Evolutionary conservation across 2,797 vertebrate species (phyloP), one percentile per base, ranked within the genome.

Genomic region (Oophaga sylvatica): DNA sequence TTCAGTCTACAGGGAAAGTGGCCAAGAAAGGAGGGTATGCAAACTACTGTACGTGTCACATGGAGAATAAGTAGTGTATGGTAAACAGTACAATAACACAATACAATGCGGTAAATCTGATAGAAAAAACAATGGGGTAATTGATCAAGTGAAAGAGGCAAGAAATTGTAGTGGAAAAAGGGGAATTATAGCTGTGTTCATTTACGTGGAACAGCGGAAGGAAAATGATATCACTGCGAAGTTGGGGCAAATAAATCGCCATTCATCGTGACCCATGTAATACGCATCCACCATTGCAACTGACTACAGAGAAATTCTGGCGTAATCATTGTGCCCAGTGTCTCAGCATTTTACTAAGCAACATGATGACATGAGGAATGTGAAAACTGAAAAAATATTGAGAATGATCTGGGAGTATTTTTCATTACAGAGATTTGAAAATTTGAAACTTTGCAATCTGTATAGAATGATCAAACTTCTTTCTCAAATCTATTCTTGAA

Each of bases 51-150:
- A 26, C 11, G 65, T 87, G 57, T 75, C 80, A 65, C 70, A 76
- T 87, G 13, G 35, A 82, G 70, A 60, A 76, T 76, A 76, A 76
- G 80, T 82, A 53, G 86, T 77, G 59, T 41, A 48, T 35, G 13
- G 70, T 48, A 73, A 79, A 63, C 67, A 68, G 71, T 83, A 59
- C 29, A 15, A 26, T 56, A 77, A 56, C 0, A 6, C 75, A 8
- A 56, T 77, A 56, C 19, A 77, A 56, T 53, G 48, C 48, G 13
- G 5, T 26, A 57, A 57, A 59, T 71, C 29, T 26, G 35, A 16
- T 26, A 59, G 57, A 22, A 56, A 63, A 29, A 70, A 48, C 65
- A 81, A 17, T 57, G 10, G 53, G 12, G 20, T 57, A 48, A 70
- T 41, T 70, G 67, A 71, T 26, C 35, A 71, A 59, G 48, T 59